These are phyloP conservation scores for Eulemur coronatus DNA, from an alignment of 2,797 vertebrate genomes.

Conservation along the genomic window DNA sequence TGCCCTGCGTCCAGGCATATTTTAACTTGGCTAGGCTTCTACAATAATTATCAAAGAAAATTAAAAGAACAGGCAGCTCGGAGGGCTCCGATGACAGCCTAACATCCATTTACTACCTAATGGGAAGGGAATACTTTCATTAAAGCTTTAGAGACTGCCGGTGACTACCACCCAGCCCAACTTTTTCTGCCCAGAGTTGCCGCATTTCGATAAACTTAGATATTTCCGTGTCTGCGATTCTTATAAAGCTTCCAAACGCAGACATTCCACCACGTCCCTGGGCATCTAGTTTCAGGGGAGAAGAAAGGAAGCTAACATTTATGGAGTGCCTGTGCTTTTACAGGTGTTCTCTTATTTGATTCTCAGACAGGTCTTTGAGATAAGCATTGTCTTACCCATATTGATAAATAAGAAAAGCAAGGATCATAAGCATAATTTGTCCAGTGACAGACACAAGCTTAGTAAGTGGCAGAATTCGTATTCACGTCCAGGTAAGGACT, in stretches of 20 bases:
- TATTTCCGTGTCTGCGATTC: neutral
- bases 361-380: neutral
- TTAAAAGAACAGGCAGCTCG: slow-evolving; percentile 16
- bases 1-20: neutral
- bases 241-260: neutral
- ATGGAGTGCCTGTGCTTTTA: neutral
- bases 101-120: neutral
- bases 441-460: neutral
- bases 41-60: neutral
- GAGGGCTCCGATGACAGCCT: neutral
- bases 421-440: neutral
- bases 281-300: neutral
- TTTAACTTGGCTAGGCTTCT: slow-evolving; percentile 4
- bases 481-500: neutral
- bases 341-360: neutral
- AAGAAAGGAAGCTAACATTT: neutral
- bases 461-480: neutral
- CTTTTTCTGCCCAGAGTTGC: neutral
- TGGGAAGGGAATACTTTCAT: neutral
- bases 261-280: neutral
- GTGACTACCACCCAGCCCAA: neutral
- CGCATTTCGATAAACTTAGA: neutral
- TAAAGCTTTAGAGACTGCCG: neutral
- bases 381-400: neutral
- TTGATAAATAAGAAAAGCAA: neutral